These are phyloP conservation scores for Blastobasis lacticolella DNA, from an alignment of 2,888 invertebrate species.

Conservation along the genomic window DNA sequence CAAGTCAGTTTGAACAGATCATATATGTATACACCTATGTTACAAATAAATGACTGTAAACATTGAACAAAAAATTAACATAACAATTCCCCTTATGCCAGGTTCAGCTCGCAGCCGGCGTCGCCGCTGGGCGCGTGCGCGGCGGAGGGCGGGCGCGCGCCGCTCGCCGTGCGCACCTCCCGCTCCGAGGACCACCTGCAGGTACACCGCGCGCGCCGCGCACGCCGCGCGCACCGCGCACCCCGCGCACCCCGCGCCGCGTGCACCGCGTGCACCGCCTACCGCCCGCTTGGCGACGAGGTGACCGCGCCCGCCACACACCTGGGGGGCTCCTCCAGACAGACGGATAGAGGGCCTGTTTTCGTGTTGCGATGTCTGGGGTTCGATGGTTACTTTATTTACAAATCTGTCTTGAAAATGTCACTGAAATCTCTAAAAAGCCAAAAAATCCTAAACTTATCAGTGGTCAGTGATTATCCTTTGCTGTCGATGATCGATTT, in stretches of 20 bases:
- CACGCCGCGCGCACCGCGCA: background rate
- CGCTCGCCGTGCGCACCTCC: slow-evolving; percentile 79
- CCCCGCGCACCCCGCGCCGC: background rate
- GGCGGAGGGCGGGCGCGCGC: slow-evolving; percentile 26
- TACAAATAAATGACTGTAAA: too few relatives aligned
- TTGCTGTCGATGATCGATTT: too few relatives aligned
- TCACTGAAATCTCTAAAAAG: too few relatives aligned
- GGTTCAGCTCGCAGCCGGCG: slow-evolving; percentile 68
- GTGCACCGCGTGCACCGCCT: background rate
- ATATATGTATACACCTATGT: too few relatives aligned
- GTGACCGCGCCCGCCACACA: background rate
- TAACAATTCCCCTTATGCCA: slow-evolving; percentile 14
- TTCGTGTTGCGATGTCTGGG: background rate
- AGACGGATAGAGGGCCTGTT: background rate
- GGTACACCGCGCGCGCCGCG: slow-evolving; percentile 34
- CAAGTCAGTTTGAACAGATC: too few relatives aligned
- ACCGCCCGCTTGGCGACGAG: background rate
- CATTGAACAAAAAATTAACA: background rate
- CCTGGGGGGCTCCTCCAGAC: background rate
- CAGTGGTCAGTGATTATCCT: too few relatives aligned
- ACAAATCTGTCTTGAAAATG: too few relatives aligned
- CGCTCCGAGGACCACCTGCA: slow-evolving; percentile 94
- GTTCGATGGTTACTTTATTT: too few relatives aligned
- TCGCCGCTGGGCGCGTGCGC: slow-evolving; percentile 51
- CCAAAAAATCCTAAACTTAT: too few relatives aligned